phyloP scores from a whole-genome alignment of 2,113 vertebrate genomes.

The Poecile atricapillus region DNA sequence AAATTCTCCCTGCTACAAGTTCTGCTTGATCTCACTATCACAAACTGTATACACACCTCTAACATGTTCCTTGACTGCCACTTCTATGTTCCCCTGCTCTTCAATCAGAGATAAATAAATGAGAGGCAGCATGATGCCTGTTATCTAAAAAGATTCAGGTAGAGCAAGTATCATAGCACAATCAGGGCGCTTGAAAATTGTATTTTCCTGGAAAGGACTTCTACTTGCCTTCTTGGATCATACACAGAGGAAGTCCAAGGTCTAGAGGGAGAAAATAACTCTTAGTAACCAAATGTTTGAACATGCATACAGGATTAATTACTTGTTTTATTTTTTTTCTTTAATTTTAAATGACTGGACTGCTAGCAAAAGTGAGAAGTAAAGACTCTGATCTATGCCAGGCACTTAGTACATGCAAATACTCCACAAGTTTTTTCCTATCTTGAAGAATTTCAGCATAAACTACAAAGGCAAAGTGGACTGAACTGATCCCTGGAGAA shows the following conservation, averaged over 20 bases:
- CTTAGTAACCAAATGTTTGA: conserved; percentile 59
- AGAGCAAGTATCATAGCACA: conserved; percentile 58
- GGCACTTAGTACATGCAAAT: conserved; percentile 35
- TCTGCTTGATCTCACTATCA: conserved; percentile 56
- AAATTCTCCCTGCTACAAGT: conserved; percentile 6
- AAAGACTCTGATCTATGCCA: conserved; percentile 62
- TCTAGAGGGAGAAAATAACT: conserved; percentile 52
- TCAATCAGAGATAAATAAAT: conserved; percentile 60
- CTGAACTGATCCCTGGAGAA: conserved; percentile 31
- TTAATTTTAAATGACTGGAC: conserved; percentile 59
- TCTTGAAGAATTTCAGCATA: conserved; percentile 34
- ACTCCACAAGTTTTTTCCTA: conserved; percentile 33
- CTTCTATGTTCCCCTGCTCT: conserved; percentile 19
- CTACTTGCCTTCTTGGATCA: conserved; percentile 55
- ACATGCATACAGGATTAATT: conserved; percentile 67
- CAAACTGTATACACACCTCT: not conserved
- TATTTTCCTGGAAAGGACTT: conserved; percentile 53
- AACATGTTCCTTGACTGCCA: conserved; percentile 35
- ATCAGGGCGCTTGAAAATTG: conserved; percentile 52
- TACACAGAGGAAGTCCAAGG: conserved; percentile 53
- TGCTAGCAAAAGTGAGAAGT: conserved; percentile 33
- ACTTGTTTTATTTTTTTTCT: conserved; percentile 61
- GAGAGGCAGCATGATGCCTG: conserved; percentile 52
- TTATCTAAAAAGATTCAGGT: conserved; percentile 72
- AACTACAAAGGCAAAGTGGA: conserved; percentile 49